Base-by-base conservation (phyloP, 2,113 vertebrate species). In the Lontra canadensis region DNA sequence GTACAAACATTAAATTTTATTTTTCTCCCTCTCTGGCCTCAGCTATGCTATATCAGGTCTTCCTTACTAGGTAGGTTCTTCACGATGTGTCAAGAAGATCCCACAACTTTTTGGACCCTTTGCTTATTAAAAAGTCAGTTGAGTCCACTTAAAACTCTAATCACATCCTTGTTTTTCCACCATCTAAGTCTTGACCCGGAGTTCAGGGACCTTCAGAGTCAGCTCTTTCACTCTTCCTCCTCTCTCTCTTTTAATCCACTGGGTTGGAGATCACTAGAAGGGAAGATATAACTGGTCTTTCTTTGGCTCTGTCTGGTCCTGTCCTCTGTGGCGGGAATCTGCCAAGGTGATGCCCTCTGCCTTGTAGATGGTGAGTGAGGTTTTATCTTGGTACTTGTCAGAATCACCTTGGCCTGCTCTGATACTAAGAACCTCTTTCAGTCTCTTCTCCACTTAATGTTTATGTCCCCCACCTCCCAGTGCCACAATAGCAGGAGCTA, bases 351-450 rank as follows among this genome's bases (percentile, higher is more conserved):
- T 85, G 49, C 42, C 39, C 36, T 82, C 74, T 42, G 4, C 52
- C 11, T 61, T 57, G 26, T 25, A 76, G 52, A 39, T n/a, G 20
- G 4, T 71, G 9, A 93, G 49, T 7, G 26, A 83, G 42, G 3
- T 79, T 96, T 91, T 90, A 71, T 82, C n/a, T 65, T 14, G 61
- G 36, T n/a, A 55, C 78, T 57, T 93, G 61, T 88, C 47, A 73
- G 44, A 73, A 42, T 52, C 82, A 80, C 26, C 31, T 65, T 85
- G 81, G 26, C 3, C 12, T 5, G 4, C 15, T 80, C 44, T 57
- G 6, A 63, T 71, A n/a, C 57, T 79, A 84, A 92, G 63, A 29
- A 74, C 18, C 23, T 79, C 29, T 73, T 83, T 78, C 8, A n/a
- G 21, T 11, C 78, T 90, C 61, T 65, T 36, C 6, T 87, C 36